Conservation (phyloP, 2,888 invertebrate genomes). For the Lysandra coridon region DNA sequence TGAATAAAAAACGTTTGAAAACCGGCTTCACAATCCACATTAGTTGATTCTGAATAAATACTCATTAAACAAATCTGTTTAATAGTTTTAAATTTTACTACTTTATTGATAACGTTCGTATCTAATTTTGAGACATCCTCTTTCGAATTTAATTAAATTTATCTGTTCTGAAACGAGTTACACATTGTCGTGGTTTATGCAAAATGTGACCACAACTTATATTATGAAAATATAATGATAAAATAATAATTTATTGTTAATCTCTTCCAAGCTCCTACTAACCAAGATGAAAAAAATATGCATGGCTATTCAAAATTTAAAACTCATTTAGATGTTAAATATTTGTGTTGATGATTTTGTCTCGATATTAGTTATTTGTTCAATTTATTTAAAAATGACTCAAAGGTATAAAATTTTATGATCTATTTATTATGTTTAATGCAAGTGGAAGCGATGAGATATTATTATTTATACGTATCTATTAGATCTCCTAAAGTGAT, state of each 20-base stretch:
- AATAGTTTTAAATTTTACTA: slow-evolving; percentile 32
- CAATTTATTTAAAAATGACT: background rate
- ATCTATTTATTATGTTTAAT: slow-evolving; percentile 13
- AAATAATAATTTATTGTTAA: background rate
- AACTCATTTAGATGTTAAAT: background rate
- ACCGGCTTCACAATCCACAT: slow-evolving; percentile 20
- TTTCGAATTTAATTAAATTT: background rate
- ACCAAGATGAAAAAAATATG: too few relatives aligned
- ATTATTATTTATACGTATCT: slow-evolving; percentile 71
- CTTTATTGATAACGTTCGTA: slow-evolving; percentile 28
- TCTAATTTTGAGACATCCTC: slow-evolving; percentile 16
- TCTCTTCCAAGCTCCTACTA: background rate
- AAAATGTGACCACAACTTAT: background rate
- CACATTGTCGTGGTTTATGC: background rate
- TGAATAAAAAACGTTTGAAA: slow-evolving; percentile 26
- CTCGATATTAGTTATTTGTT: background rate
- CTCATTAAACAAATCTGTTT: slow-evolving; percentile 26
- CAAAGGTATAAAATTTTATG: slow-evolving; percentile 23
- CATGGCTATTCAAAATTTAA: too few relatives aligned
- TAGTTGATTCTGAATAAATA: slow-evolving; percentile 10
- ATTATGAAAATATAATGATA: background rate
- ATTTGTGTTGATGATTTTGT: background rate
- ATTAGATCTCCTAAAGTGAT: slow-evolving; percentile 78
- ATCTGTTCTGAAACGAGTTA: background rate
- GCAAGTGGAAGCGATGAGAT: slow-evolving; percentile 24